These are phyloP conservation scores for Cyclura pinguis DNA, from an alignment of 2,797 vertebrate genomes.

Conservation along the genomic window DNA sequence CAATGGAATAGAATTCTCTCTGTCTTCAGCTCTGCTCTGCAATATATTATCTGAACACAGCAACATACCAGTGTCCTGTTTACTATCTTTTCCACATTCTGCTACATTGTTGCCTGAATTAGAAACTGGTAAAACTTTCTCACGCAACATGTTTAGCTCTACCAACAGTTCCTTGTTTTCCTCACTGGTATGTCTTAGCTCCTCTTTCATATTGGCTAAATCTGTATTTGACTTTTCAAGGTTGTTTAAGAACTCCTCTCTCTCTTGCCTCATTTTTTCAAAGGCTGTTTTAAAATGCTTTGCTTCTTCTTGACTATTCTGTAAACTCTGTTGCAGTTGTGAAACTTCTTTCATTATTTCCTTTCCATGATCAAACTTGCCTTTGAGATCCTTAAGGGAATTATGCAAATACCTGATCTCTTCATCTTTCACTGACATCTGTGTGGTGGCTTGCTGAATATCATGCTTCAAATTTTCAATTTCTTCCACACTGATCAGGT, in stretches of 20 bases:
- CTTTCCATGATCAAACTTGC: conserved; percentile 68
- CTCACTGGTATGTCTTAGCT: conserved; percentile 66
- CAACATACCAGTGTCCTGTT: conserved; percentile 30
- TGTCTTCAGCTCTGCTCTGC: conserved; percentile 64
- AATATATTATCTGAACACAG: conserved; percentile 58
- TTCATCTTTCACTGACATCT: conserved; percentile 74
- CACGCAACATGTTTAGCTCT: conserved; percentile 45
- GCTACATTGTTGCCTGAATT: conserved; percentile 30
- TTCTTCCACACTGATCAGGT: conserved; percentile 65
- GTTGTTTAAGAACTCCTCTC: conserved; percentile 66
- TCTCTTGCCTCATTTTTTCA: conserved; percentile 78
- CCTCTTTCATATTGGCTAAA: conserved; percentile 62
- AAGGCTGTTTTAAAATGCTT: conserved; percentile 69
- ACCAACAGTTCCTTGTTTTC: conserved; percentile 70
- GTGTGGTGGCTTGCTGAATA: conserved; percentile 68
- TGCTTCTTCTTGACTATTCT: conserved; percentile 63
- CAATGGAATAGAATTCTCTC: conserved; percentile 10
- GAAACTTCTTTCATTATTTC: conserved; percentile 44
- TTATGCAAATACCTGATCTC: conserved; percentile 71
- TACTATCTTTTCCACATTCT: background rate
- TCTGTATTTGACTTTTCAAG: conserved; percentile 75
- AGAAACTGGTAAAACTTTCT: conserved; percentile 34
- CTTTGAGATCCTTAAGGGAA: conserved; percentile 63
- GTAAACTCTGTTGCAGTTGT: conserved; percentile 47
- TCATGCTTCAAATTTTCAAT: conserved; percentile 69